Base-by-base conservation (phyloP, 2,797 vertebrate genomes). In the Glyptemys insculpta region DNA sequence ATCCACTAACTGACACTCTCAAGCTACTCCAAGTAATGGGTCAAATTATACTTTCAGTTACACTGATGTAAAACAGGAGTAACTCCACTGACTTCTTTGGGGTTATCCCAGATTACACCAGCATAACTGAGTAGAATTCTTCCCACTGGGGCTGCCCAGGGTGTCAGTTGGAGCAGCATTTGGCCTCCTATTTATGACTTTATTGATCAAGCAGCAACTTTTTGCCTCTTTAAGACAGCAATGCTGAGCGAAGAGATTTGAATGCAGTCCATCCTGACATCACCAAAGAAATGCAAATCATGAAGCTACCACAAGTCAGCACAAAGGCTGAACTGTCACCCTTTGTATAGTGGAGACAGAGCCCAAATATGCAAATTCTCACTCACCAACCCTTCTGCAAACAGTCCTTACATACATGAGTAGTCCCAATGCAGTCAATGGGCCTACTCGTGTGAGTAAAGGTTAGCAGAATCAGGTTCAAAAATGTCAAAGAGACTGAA, bases 241-340 rank as follows among this genome's bases (percentile, higher is more conserved):
- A 6, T 57, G 87, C n/a, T 15, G 74, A 54, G n/a, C 93, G 87
- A 96, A 65, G 81, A 91, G 79, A 95, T 91, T 18, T 68, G 62
- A 68, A 37, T 72, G 37, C 68, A 23, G 19, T 41, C 68, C 37
- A 37, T 23, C 68, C 68, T 72, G n/a, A 19, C 9, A 83, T 88
- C 87, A 41, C 91, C 90, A 79, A 83, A 74, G 93, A 96, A 93
- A 94, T 18, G 29, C 85, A 95, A 94, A 96, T 59, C 3, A 52
- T 7, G 90, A 91, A 87, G 92, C 87, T 59, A 94, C 81, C 62
- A 95, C 89, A 90, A 88, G 90, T 0, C 62, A 93, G 86, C 74
- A 96, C 97, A 97, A 97, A 94, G 91, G 93, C 94, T 88, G 78
- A 85, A 96, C 34, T 89, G 86, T 95, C 91, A 92, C 89, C 79